Conservation (phyloP, 1,140 invertebrate genomes). For the Solenopsis invicta region DNA sequence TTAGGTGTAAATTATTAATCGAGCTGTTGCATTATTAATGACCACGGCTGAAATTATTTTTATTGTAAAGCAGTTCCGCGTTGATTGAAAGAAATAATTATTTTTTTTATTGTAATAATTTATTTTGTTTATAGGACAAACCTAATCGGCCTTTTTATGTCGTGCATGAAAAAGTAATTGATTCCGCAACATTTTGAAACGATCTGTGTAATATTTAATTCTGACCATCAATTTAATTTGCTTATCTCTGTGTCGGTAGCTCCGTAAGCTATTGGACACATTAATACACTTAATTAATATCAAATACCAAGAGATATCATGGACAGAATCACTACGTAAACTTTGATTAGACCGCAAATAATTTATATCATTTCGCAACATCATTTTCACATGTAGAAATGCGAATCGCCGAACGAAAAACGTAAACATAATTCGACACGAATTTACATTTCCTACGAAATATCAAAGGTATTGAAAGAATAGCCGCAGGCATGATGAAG, state of each 20-base stretch:
- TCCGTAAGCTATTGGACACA: background rate
- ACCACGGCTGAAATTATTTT: background rate
- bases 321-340: background rate
- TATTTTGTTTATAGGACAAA: background rate
- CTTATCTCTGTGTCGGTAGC: background rate
- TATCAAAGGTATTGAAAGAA: slow-evolving; percentile 32
- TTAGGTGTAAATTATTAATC: background rate
- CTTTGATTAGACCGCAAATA: background rate
- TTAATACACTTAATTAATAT: slow-evolving; percentile 15
- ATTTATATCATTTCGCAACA: background rate
- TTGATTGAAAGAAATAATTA: background rate
- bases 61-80: background rate
- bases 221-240: background rate
- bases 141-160: background rate
- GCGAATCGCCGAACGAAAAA: background rate
- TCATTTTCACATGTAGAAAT: background rate
- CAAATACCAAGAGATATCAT: background rate
- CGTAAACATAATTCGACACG: background rate
- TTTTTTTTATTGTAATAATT: background rate
- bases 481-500: slow-evolving; percentile 5
- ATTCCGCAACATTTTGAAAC: background rate
- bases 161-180: background rate
- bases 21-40: slow-evolving; percentile 13
- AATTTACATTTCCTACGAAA: slow-evolving; percentile 22
- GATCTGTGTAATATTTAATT: background rate